These are phyloP conservation scores for Luidia sarsii DNA, from an alignment of 53 echinoderm and acorn worm genomes.

Conservation along the genomic window DNA sequence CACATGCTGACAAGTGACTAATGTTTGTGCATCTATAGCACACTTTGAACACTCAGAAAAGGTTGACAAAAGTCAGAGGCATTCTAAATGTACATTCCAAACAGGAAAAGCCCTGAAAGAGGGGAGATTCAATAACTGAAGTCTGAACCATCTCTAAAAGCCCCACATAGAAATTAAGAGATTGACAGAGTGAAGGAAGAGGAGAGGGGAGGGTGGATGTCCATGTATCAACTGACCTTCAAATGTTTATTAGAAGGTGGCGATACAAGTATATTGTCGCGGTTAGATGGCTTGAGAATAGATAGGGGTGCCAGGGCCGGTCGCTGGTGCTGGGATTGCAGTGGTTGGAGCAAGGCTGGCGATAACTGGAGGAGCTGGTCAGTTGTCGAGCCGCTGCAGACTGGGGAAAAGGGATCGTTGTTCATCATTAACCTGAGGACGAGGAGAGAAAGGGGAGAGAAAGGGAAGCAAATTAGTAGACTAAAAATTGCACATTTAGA, in stretches of 20 bases:
- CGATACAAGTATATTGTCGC: constrained; percentile 75
- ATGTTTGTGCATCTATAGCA: too few species aligned
- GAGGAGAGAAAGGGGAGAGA: neutral
- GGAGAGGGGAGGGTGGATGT: neutral
- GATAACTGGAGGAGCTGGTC: constrained; percentile 30
- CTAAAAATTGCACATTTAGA: too few species aligned
- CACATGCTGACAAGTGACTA: too few species aligned
- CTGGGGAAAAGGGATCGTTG: constrained; percentile 84
- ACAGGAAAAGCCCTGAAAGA: too few species aligned
- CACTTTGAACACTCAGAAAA: too few species aligned
- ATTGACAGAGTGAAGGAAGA: constrained; percentile 25
- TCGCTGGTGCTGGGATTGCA: neutral
- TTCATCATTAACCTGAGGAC: constrained; percentile 71
- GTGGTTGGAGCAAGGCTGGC: constrained; percentile 31
- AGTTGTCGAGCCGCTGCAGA: constrained; percentile 40
- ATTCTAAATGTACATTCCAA: too few species aligned
- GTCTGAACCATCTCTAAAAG: too few species aligned
- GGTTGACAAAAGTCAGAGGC: too few species aligned
- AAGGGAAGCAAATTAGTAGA: too few species aligned
- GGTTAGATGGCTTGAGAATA: constrained; percentile 78
- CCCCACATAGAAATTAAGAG: constrained; percentile 5
- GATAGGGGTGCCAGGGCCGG: constrained; percentile 36
- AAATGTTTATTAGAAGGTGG: constrained; percentile 63
- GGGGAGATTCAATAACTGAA: too few species aligned
- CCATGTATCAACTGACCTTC: constrained; percentile 72